Conservation (phyloP, 2,888 invertebrate genomes). For the Conistra vaccinii region DNA sequence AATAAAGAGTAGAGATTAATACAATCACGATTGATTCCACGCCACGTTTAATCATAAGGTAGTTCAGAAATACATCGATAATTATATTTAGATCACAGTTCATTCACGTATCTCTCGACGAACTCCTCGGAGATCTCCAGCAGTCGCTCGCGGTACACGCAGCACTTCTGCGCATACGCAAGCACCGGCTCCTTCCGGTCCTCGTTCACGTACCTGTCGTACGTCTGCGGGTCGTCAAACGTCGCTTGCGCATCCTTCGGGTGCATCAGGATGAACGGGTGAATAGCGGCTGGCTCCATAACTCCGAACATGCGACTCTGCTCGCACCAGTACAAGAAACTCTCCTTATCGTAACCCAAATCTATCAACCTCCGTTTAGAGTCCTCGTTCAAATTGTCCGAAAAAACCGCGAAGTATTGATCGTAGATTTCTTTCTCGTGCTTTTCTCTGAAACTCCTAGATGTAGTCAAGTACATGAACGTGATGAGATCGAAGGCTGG, state of each 20-base stretch:
- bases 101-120: constrained; percentile 71
- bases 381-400: constrained; percentile 66
- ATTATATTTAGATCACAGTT: constrained; percentile 28
- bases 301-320: constrained; percentile 72
- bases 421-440: constrained; percentile 73
- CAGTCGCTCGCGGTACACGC: constrained; percentile 70
- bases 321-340: constrained; percentile 72
- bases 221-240: constrained; percentile 75
- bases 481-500: constrained; percentile 83
- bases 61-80: not conserved
- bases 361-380: constrained; percentile 70
- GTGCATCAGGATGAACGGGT: constrained; percentile 73
- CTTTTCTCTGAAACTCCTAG: constrained; percentile 73
- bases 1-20: not conserved
- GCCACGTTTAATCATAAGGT: not conserved
- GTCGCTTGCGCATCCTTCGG: constrained; percentile 66
- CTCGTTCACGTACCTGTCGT: constrained; percentile 58
- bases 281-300: constrained; percentile 65
- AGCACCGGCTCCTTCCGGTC: constrained; percentile 73
- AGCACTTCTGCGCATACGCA: constrained; percentile 64
- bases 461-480: constrained; percentile 79
- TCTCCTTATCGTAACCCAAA: constrained; percentile 70
- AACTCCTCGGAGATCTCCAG: constrained; percentile 79
- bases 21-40: not conserved
- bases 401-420: constrained; percentile 77